Conservation (phyloP, 1,140 invertebrate species). For the Physella acuta region DNA sequence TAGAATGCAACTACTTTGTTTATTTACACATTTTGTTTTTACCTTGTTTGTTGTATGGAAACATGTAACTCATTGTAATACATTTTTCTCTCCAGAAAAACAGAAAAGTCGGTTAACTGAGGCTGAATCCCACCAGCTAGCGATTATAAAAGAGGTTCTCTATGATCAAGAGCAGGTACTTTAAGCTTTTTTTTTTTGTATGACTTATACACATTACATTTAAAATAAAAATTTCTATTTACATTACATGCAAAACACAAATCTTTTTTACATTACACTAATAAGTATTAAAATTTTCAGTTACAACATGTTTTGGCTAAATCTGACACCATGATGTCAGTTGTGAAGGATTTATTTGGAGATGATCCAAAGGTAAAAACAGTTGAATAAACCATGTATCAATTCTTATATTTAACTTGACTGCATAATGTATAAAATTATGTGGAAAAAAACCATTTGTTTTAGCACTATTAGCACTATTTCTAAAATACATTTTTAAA, state of each 20-base stretch:
- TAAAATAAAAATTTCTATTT: not conserved
- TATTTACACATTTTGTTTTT: too few relatives aligned
- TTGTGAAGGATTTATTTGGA: conserved; percentile 57
- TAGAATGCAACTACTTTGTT: not conserved
- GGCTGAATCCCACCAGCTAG: conserved; percentile 44
- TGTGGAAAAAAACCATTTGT: too few relatives aligned
- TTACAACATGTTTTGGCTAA: conserved; percentile 47
- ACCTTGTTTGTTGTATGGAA: too few relatives aligned
- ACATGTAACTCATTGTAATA: too few relatives aligned
- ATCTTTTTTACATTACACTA: not conserved
- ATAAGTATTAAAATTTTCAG: conserved; percentile 33
- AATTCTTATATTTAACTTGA: too few relatives aligned
- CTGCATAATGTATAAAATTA: too few relatives aligned
- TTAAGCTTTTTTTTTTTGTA: too few relatives aligned
- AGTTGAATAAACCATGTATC: too few relatives aligned
- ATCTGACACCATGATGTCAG: conserved; percentile 53
- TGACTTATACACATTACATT: too few relatives aligned
- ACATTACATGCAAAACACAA: not conserved
- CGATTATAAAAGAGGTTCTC: conserved; percentile 53
- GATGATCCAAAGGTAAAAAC: conserved; percentile 51
- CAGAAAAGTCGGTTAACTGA: conserved; percentile 26
- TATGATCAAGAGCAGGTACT: conserved; percentile 53
- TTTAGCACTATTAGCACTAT: too few relatives aligned
- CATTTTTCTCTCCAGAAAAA: conserved; percentile 28
- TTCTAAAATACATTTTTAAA: too few relatives aligned